phyloP scores from a whole-genome alignment of 2,797 vertebrate genomes.

The Pyrrhura leucotis region DNA sequence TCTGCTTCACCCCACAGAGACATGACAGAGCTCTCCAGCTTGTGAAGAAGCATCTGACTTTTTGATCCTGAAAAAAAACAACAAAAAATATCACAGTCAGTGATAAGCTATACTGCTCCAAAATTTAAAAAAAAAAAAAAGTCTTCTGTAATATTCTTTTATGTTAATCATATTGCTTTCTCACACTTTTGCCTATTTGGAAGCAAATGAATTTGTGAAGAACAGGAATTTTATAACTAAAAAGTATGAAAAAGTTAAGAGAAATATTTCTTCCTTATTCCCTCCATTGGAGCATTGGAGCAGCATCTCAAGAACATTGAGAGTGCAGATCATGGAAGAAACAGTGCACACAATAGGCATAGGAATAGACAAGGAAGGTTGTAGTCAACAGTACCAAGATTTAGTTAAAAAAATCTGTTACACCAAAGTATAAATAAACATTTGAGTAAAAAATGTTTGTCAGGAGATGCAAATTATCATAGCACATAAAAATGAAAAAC shows the following conservation, averaged over 20 bases:
- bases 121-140: not conserved
- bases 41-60: not conserved
- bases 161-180: not conserved
- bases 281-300: not conserved
- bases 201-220: not conserved
- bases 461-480: not conserved
- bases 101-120: not conserved
- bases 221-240: not conserved
- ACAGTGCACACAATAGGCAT: not conserved
- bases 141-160: not conserved
- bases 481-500: not conserved
- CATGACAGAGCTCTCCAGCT: not conserved
- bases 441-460: not conserved
- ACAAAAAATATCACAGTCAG: not conserved
- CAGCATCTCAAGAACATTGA: not conserved
- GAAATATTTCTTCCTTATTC: not conserved
- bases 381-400: not conserved
- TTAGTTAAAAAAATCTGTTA: not conserved
- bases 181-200: not conserved
- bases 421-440: not conserved
- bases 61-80: not conserved
- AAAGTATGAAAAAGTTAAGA: not conserved
- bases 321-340: not conserved
- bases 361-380: not conserved
- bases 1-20: not conserved